Evolutionary conservation across 2,888 invertebrate genomes (phyloP).

Genomic region (Plebejus argus): DNA sequence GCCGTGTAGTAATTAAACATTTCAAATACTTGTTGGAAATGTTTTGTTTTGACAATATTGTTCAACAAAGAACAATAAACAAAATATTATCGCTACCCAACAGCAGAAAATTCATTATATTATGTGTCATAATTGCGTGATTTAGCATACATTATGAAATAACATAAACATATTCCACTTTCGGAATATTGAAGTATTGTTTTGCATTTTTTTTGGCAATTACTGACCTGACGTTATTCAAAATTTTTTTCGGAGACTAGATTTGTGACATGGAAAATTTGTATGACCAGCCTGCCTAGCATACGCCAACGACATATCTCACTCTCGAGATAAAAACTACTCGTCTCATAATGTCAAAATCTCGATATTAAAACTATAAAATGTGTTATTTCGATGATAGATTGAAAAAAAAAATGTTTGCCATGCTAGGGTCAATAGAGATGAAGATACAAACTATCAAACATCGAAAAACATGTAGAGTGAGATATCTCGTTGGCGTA

Average conservation of each 20-base stretch:
- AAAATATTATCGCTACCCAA: background rate
- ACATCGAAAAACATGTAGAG: no score
- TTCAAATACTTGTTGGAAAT: background rate
- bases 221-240: background rate
- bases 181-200: background rate
- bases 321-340: no score
- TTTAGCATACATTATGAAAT: background rate
- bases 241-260: background rate
- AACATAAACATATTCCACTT: background rate
- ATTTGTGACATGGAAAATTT: no score
- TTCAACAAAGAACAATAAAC: background rate
- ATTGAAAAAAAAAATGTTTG: no score
- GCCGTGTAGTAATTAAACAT: background rate
- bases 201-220: background rate
- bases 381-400: no score
- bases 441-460: no score
- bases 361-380: no score
- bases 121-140: conserved; percentile 6
- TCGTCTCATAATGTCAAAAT: no score
- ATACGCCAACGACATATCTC: no score
- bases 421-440: no score
- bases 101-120: background rate
- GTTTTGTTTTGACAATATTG: background rate
- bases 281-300: no score
- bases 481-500: no score